Base-by-base conservation (phyloP, 2,888 invertebrate genomes). In the Nebria salina region DNA sequence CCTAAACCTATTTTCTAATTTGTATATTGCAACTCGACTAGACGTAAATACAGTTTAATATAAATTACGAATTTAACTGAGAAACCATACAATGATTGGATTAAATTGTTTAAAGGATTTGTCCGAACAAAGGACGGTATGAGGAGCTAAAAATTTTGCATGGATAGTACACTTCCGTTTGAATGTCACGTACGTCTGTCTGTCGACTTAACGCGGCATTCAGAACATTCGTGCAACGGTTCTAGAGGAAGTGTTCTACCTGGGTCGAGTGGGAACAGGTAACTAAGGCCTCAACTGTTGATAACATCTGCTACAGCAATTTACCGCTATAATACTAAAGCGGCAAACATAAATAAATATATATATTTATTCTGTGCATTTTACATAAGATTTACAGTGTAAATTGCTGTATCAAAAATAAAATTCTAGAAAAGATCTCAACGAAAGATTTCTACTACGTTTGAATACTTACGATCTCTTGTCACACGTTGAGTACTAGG, bases 271-370 rank as follows among this genome's bases (percentile, higher is more conserved):
- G 43, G 75, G 66, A 41, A 65, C 72, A 80, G 43, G 73, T 20
- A 73, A 72, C 72, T 78, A 78, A 77, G n/a, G 65, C 72, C 75
- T 79, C 80, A 75, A 75, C 80, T 80, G 75, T 75, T 80, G 80
- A 80, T 80, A 80, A 75, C 80, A 80, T 80, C 80, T 80, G 80
- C 72, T 68, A 34, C 70, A 68, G 70, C 11, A 41, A 70, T 41
- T 43, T 70, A 54, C 75, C 65, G 70, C 72, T n/a, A 54, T 75
- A 20, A 26, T 72, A 80, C 72, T 68, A 41, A 41, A 70, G 80
- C 80, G 80, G 80, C 80, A 80, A 75, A 75, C 68, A 15, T 68
- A 68, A 68, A 68, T 25, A 68, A 25, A 68, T 9, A 68, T 68
- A 68, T 25, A 25, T 25, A 25, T 25, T 68, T 68, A 6, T 13